These are phyloP conservation scores for Molorchus minor DNA, from an alignment of 2,888 invertebrate species.

Conservation along the genomic window DNA sequence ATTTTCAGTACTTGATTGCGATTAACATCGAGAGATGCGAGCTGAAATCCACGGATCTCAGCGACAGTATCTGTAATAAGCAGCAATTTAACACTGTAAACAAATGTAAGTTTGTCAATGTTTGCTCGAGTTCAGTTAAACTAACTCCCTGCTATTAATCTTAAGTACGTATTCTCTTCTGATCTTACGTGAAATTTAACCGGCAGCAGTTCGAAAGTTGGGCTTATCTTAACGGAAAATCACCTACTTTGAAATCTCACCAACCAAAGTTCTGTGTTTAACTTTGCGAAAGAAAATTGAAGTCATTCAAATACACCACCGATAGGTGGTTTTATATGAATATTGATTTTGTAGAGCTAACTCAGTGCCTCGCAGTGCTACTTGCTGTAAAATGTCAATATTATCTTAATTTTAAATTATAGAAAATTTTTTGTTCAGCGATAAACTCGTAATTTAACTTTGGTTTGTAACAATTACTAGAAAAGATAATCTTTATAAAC, in stretches of 20 bases:
- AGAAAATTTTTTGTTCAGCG: too few relatives aligned
- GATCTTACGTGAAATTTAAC: constrained; percentile 25
- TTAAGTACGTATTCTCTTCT: constrained; percentile 35
- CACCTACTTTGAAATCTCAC: constrained; percentile 20
- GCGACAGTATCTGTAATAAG: constrained; percentile 37
- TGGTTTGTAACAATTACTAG: too few relatives aligned
- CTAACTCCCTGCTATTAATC: constrained; percentile 42
- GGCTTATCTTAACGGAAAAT: constrained; percentile 14
- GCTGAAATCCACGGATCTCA: not conserved
- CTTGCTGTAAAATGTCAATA: constrained; percentile 5
- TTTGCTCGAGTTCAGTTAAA: constrained; percentile 42
- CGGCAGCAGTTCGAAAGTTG: constrained; percentile 24
- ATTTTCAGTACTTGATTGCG: constrained; percentile 14
- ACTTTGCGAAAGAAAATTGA: constrained; percentile 25
- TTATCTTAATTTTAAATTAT: constrained; percentile 19
- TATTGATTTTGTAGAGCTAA: constrained; percentile 12
- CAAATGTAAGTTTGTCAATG: constrained; percentile 46
- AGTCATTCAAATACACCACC: constrained; percentile 19
- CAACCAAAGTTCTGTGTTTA: constrained; percentile 19
- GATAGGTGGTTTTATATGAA: constrained; percentile 21
- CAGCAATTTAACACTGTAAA: constrained; percentile 45
- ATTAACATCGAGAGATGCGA: constrained; percentile 12
- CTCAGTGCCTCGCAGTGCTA: not conserved
- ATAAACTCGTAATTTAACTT: too few relatives aligned
- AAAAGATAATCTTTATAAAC: too few relatives aligned